phyloP scores from a whole-genome alignment of 2,888 invertebrate genomes.

The Euproctis similis region DNA sequence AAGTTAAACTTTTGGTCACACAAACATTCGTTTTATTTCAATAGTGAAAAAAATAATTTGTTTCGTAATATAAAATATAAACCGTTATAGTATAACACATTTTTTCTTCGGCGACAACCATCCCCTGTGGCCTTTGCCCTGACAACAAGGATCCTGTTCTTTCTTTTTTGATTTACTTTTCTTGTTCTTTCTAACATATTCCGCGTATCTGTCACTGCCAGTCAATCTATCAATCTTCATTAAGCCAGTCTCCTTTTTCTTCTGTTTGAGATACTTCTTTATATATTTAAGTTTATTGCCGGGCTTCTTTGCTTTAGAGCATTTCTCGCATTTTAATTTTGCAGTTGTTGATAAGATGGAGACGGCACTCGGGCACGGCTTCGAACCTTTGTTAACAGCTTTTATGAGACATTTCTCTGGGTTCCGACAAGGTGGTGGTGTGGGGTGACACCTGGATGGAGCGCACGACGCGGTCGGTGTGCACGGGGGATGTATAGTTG shows the following conservation, averaged over 20 bases:
- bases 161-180: slow-evolving; percentile 3
- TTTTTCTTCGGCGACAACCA: neutral
- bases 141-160: slow-evolving; percentile 35
- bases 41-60: too few species aligned
- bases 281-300: slow-evolving; percentile 30
- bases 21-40: too few species aligned
- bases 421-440: slow-evolving; percentile 48
- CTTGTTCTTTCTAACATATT: slow-evolving; percentile 30
- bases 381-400: slow-evolving; percentile 41
- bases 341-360: slow-evolving; percentile 55
- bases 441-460: slow-evolving; percentile 54
- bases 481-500: slow-evolving; percentile 55
- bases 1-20: too few species aligned
- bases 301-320: slow-evolving; percentile 34
- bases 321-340: slow-evolving; percentile 38
- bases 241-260: slow-evolving; percentile 44
- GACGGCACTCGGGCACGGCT: slow-evolving; percentile 53
- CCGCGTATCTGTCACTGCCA: slow-evolving; percentile 38
- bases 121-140: slow-evolving; percentile 51
- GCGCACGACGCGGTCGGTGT: slow-evolving; percentile 55
- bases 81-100: slow-evolving; percentile 6
- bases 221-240: slow-evolving; percentile 38
- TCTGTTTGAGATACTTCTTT: slow-evolving; percentile 42
- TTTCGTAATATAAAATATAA: too few species aligned
- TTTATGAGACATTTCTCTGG: slow-evolving; percentile 53